Evolutionary conservation across 2,113 vertebrate species (phyloP).

Genomic region (Rhinolophus sinicus): DNA sequence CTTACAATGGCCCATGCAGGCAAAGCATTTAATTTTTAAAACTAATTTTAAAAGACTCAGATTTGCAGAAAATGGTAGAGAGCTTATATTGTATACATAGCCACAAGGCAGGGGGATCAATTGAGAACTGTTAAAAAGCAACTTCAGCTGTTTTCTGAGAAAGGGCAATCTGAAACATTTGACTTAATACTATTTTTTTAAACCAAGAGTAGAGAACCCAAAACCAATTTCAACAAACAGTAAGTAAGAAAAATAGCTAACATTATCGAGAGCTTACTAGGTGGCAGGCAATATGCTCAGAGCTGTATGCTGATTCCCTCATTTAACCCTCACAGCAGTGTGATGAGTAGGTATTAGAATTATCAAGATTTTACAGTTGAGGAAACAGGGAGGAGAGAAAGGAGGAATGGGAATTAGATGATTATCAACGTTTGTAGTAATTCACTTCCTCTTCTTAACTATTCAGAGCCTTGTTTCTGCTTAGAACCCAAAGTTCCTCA

Average conservation of each 20-base stretch:
- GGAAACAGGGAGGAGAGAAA: neutral
- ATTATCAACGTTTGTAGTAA: neutral
- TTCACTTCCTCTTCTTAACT: neutral
- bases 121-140: neutral
- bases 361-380: neutral
- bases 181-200: neutral
- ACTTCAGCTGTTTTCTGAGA: neutral
- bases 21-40: neutral
- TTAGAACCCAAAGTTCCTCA: neutral
- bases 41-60: neutral
- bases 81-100: neutral
- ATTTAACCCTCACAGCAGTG: neutral
- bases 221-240: neutral
- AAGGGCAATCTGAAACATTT: neutral
- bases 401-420: neutral
- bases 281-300: neutral
- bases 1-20: too few species aligned
- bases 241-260: neutral
- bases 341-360: neutral
- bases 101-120: neutral
- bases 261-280: neutral
- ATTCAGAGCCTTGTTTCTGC: neutral
- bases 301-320: fast-evolving
- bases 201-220: neutral
- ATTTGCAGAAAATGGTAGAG: neutral